Evolutionary conservation across 2,797 vertebrate species (phyloP).

Genomic region (Spheniscus humboldti): DNA sequence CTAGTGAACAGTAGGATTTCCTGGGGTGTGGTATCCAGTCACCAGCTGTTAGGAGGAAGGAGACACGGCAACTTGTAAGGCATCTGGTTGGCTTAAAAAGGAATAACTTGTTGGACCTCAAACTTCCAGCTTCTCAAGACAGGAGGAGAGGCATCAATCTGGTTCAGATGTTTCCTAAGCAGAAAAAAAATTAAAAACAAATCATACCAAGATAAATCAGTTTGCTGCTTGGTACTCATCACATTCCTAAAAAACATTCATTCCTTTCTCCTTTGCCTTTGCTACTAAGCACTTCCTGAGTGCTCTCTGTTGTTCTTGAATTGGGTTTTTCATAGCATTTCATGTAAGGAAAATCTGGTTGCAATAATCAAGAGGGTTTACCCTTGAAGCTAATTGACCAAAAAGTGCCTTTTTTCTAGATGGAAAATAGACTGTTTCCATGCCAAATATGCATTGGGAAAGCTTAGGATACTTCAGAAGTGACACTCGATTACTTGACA

Average conservation of each 20-base stretch:
- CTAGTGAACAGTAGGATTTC: not conserved
- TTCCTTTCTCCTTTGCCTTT: not conserved
- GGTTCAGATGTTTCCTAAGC: not conserved
- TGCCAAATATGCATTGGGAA: not conserved
- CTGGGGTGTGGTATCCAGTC: not conserved
- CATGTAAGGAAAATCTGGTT: not conserved
- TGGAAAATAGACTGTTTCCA: not conserved
- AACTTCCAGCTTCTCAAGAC: not conserved
- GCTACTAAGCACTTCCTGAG: not conserved
- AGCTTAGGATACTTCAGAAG: not conserved
- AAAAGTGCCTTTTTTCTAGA: not conserved
- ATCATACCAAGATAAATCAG: not conserved
- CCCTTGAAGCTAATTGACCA: not conserved
- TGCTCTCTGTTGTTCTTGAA: not conserved
- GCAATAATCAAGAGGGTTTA: not conserved
- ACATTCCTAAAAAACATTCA: not conserved
- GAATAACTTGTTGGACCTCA: not conserved
- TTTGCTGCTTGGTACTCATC: not conserved
- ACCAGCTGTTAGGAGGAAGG: not conserved
- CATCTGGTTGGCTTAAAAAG: not conserved
- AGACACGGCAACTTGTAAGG: not conserved
- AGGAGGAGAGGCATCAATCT: not conserved
- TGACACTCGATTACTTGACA: not conserved
- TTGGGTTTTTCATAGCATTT: not conserved
- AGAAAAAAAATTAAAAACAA: not conserved